Conservation (phyloP, 37 sponge, comb jelly and placozoan genomes). For the Amphimedon queenslandica region DNA sequence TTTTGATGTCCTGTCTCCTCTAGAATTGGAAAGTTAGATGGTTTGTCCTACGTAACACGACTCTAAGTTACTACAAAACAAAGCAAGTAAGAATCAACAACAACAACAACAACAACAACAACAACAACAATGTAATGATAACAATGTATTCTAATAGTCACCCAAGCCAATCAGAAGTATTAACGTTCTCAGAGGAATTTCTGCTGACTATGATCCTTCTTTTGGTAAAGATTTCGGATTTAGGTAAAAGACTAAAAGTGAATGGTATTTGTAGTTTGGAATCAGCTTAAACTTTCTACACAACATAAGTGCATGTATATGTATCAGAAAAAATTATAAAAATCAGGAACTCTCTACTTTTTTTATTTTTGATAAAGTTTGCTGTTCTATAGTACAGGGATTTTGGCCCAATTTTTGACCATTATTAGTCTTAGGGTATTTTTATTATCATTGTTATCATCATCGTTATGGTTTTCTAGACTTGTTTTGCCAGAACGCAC, state of each 20-base stretch:
- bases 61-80: constrained; percentile 57
- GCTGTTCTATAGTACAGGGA: too few species aligned
- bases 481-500: constrained; percentile 35
- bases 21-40: constrained; percentile 65
- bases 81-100: constrained; percentile 24
- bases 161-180: constrained; percentile 44
- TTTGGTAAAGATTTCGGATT: constrained; percentile 61
- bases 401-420: too few species aligned
- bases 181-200: constrained; percentile 33
- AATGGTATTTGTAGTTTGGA: too few species aligned
- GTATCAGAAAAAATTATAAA: too few species aligned
- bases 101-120: not conserved
- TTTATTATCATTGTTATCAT: not conserved
- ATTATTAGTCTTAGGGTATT: too few species aligned
- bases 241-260: constrained; percentile 21
- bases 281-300: too few species aligned
- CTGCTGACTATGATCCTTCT: constrained; percentile 48
- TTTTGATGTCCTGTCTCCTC: not conserved
- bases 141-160: not conserved
- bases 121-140: not conserved
- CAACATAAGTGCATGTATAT: too few species aligned
- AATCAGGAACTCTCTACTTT: too few species aligned
- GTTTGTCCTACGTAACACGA: constrained; percentile 65
- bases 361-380: too few species aligned
- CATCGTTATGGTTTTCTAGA: not conserved